These are phyloP conservation scores for Eupeodes latifasciatus DNA, from an alignment of 2,888 invertebrate species.

Conservation along the genomic window DNA sequence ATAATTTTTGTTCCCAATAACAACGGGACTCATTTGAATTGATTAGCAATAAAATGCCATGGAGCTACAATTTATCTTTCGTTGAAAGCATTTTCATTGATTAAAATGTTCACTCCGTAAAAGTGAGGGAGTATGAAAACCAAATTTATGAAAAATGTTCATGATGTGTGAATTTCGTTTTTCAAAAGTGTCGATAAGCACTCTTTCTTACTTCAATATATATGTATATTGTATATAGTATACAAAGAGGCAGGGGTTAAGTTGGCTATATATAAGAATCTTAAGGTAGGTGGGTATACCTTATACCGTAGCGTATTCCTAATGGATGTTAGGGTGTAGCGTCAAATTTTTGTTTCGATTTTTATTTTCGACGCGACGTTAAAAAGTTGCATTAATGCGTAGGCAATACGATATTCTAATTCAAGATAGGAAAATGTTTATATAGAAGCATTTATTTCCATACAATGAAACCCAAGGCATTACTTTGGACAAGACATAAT, in stretches of 20 bases:
- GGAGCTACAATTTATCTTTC: conserved; percentile 65
- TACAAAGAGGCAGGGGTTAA: not conserved
- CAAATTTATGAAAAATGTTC: conserved; percentile 71
- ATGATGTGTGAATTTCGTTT: conserved; percentile 71
- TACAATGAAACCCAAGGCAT: too few species aligned
- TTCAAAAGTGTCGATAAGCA: conserved; percentile 48
- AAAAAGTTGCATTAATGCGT: too few species aligned
- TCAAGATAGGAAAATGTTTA: too few species aligned
- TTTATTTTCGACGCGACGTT: too few species aligned
- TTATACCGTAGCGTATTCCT: too few species aligned
- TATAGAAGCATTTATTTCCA: too few species aligned
- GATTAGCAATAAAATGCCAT: conserved; percentile 74
- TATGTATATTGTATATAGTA: too few species aligned
- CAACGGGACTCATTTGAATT: conserved; percentile 74
- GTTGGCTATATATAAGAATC: not conserved
- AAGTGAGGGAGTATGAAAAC: conserved; percentile 53
- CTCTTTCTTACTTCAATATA: not conserved
- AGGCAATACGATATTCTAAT: too few species aligned
- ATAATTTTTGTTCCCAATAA: conserved; percentile 15
- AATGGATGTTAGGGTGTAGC: not conserved
- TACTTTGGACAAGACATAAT: too few species aligned
- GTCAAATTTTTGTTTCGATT: too few species aligned
- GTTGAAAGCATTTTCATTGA: conserved; percentile 67
- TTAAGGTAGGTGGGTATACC: too few species aligned
- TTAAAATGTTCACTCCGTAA: conserved; percentile 20